These are phyloP conservation scores for Rhinolophus sinicus DNA, from an alignment of 2,113 vertebrate species.

Conservation along the genomic window DNA sequence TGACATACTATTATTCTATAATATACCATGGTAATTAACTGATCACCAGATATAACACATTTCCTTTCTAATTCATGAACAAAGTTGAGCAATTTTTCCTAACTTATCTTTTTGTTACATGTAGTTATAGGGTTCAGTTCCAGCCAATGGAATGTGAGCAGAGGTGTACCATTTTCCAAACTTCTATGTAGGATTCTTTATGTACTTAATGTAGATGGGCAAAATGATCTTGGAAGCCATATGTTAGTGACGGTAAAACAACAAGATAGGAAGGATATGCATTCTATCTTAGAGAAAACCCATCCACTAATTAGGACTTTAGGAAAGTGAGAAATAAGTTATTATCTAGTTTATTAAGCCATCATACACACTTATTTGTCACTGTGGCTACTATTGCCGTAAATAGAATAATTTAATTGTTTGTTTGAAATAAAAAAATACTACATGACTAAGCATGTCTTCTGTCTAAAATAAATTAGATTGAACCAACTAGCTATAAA, in stretches of 20 bases:
- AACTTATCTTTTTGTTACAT: not conserved
- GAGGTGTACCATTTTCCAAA: not conserved
- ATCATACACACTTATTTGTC: not conserved
- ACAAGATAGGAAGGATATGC: not conserved
- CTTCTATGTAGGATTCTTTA: not conserved
- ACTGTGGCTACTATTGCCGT: not conserved
- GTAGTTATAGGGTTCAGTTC: not conserved
- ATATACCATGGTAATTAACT: not conserved
- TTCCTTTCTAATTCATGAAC: not conserved
- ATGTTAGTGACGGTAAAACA: not conserved
- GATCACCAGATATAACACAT: not conserved
- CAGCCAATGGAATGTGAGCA: not conserved
- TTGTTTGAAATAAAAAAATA: not conserved
- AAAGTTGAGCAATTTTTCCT: not conserved
- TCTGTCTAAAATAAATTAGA: conserved; percentile 11
- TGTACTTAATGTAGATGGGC: rapidly evolving
- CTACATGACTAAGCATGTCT: not conserved
- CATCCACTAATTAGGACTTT: not conserved
- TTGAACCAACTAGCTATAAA: not conserved
- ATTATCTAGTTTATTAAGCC: not conserved
- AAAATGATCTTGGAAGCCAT: not conserved
- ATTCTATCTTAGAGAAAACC: not conserved
- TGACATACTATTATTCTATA: not conserved
- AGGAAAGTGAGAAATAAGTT: not conserved
- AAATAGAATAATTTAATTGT: not conserved